Evolutionary conservation across 2,888 invertebrate genomes (phyloP).

Genomic region (Iselma pallidipennis): DNA sequence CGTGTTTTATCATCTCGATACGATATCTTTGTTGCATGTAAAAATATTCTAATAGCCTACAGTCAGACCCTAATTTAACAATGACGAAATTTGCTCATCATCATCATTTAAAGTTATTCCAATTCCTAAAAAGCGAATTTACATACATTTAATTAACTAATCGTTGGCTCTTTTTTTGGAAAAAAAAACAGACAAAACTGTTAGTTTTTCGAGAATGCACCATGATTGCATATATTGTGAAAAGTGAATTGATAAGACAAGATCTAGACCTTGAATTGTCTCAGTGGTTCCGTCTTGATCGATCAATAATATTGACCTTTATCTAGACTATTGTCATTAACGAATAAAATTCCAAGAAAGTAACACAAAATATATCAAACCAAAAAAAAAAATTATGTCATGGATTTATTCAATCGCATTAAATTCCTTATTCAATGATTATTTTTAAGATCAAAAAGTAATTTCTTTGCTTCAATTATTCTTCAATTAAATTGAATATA

Average conservation of each 20-base stretch:
- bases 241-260: background rate
- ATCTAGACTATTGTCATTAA: background rate
- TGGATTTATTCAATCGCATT: constrained; percentile 7
- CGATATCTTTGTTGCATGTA: no score
- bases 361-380: background rate
- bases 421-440: no score
- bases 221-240: no score
- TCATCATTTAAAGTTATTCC: no score
- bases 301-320: background rate
- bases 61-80: background rate
- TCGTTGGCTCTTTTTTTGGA: no score
- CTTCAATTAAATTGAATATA: background rate
- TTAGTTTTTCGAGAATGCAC: no score
- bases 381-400: constrained; percentile 6
- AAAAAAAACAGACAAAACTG: no score
- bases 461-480: background rate
- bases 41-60: no score
- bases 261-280: background rate
- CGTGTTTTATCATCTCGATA: no score
- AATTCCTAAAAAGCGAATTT: no score
- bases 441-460: background rate
- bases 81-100: no score
- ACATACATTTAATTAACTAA: no score
- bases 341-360: background rate
- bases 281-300: background rate